Evolutionary conservation across 2,888 invertebrate species (phyloP).

Genomic region (Spilosoma lubricipeda): DNA sequence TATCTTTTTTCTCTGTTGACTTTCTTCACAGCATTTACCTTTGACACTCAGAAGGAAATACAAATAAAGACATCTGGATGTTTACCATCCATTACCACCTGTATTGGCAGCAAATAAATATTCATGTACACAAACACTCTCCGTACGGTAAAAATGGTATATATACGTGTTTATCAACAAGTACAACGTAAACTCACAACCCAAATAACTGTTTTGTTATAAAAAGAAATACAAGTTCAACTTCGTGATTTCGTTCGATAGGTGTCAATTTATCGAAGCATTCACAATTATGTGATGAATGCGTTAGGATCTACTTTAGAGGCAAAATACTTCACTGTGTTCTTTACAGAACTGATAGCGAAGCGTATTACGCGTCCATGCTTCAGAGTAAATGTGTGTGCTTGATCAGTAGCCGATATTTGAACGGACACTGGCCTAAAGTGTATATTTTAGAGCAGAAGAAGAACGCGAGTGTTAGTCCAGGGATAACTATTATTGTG

Average conservation of each 20-base stretch:
- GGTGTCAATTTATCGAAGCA: not conserved
- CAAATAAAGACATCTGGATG: slow-evolving; percentile 2
- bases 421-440: not conserved
- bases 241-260: not conserved
- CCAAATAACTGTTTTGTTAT: slow-evolving; percentile 1
- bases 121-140: not conserved
- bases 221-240: not conserved
- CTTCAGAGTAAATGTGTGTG: too few relatives aligned
- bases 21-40: not conserved
- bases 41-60: not conserved
- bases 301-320: too few relatives aligned
- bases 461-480: not conserved
- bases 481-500: not conserved
- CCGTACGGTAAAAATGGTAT: slow-evolving; percentile 6
- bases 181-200: not conserved
- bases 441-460: not conserved
- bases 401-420: not conserved
- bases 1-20: not conserved
- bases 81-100: slow-evolving; percentile 17
- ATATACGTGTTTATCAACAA: slow-evolving; percentile 6
- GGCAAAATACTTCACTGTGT: too few relatives aligned
- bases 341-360: too few relatives aligned
- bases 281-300: too few relatives aligned
- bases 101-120: not conserved
- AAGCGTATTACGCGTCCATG: too few relatives aligned